Conservation (phyloP, 2,113 vertebrate genomes). For the Aleadryas rufinucha region DNA sequence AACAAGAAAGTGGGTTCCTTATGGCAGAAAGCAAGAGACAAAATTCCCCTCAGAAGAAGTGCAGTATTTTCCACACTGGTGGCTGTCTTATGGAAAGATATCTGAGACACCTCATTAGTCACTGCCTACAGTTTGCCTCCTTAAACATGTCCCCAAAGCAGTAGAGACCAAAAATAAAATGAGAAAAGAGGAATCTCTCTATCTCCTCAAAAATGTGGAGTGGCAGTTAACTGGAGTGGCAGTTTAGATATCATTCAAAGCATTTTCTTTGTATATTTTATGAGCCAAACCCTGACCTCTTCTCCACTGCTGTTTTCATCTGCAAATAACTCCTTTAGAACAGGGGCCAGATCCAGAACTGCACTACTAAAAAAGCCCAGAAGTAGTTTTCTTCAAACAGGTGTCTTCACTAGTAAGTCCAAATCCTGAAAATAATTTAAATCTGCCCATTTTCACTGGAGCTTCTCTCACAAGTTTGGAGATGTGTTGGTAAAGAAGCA, state of each 20-base stretch:
- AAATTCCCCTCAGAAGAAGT: conserved; percentile 42
- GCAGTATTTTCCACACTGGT: conserved; percentile 43
- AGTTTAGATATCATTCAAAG: not conserved
- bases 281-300: not conserved
- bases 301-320: not conserved
- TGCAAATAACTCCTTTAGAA: not conserved
- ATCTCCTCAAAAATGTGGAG: not conserved
- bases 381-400: not conserved
- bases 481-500: not conserved
- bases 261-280: not conserved
- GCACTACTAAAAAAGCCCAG: not conserved
- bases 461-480: not conserved
- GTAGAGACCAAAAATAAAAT: conserved; percentile 20
- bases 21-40: not conserved
- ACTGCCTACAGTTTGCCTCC: not conserved
- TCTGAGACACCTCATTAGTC: conserved; percentile 55
- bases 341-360: not conserved
- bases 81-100: conserved; percentile 46
- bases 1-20: conserved; percentile 22
- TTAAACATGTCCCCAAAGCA: not conserved
- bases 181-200: conserved; percentile 39
- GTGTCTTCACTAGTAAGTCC: not conserved
- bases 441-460: not conserved
- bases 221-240: not conserved
- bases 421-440: not conserved